Evolutionary conservation across 2,113 vertebrate genomes (phyloP), one percentile per base, ranked within the genome.

Genomic region (Sceloporus undulatus): DNA sequence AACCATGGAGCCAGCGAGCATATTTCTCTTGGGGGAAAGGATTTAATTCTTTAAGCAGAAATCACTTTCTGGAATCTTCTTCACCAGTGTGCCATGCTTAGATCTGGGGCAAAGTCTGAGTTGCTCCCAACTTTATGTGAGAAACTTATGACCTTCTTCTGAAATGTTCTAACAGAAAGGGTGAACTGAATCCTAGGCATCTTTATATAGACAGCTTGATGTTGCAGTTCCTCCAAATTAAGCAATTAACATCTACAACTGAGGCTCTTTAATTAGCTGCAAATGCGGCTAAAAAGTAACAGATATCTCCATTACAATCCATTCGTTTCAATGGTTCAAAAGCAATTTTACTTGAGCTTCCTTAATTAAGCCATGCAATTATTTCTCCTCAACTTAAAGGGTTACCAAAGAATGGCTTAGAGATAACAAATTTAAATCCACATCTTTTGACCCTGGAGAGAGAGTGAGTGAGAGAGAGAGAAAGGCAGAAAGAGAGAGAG

Each of bases 351-450:
- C 90, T 87, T 86, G 71, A 85, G 85, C 6, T 70, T 2, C 27
- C 82, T 88, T 38, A 89, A n/a, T 59, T 38, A 87, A 86, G 87
- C 42, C 21, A 84, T 83, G 82, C 25, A 83, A 85, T 14, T 52
- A n/a, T 79, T 84, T 81, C 78, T 78, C 85, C 92, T 88, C 5
- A 90, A 42, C 2, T 66, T 81, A 68, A 85, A 75, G 52, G 5
- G 8, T 89, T 29, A 75, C 80, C 77, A 74, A 89, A 91, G 1
- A 73, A 25, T 68, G 0, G 71, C 5, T 82, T 14, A 77, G 1
- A 65, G 66, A 85, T 82, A 91, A 88, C 25, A 29, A n/a, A 86
- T 92, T 85, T 87, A 86, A 87, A 84, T 73, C 14, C 5, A 89
- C 14, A 91, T 88, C 23, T 0, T 14, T 71, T 84, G 74, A 85